These are phyloP conservation scores for Barypeithes pellucidus DNA, from an alignment of 2,888 invertebrate species.

Conservation along the genomic window DNA sequence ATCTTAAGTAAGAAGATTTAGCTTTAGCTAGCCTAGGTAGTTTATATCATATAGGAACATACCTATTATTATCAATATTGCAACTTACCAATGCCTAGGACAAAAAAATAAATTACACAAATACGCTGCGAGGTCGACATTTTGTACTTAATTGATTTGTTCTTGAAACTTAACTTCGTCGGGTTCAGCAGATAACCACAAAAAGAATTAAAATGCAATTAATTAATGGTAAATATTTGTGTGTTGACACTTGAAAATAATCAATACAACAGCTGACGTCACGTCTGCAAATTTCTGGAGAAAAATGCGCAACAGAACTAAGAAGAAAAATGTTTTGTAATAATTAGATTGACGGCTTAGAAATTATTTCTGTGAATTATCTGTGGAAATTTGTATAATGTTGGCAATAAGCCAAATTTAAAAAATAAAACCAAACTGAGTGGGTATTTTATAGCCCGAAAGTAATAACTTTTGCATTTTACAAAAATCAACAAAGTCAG, in stretches of 20 bases:
- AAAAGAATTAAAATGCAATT: background rate
- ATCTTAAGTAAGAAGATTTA: too few species aligned
- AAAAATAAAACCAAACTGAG: too few species aligned
- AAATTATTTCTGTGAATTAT: background rate
- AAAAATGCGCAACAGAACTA: background rate
- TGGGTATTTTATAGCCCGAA: too few species aligned
- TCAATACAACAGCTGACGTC: constrained; percentile 7
- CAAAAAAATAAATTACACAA: background rate
- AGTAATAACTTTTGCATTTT: too few species aligned
- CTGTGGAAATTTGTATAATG: background rate
- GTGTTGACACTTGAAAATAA: background rate
- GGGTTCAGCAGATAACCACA: background rate
- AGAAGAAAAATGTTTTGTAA: background rate
- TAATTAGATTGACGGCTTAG: background rate
- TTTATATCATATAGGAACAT: too few species aligned
- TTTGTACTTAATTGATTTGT: constrained; percentile 1
- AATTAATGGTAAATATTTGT: background rate
- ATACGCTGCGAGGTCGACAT: background rate
- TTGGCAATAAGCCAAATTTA: background rate
- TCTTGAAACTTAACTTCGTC: background rate
- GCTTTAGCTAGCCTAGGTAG: too few species aligned
- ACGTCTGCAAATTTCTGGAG: background rate
- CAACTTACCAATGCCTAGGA: constrained; percentile 21
- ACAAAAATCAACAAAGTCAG: too few species aligned
- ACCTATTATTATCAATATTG: background rate